phyloP scores from a whole-genome alignment of 2,797 vertebrate genomes.

The Acropternis orthonyx region DNA sequence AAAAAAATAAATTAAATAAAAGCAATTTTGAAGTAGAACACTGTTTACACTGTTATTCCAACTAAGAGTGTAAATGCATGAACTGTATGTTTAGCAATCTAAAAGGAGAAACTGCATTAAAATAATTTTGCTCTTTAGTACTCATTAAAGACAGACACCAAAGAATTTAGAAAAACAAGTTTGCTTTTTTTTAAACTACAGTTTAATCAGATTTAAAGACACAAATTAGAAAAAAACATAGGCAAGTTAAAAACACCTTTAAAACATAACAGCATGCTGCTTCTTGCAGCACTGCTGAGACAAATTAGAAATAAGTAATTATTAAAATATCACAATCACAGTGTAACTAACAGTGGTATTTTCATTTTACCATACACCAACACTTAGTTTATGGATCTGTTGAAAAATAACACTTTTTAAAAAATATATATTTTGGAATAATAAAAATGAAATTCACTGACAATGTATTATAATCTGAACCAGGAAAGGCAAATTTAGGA shows the following conservation, averaged over 20 bases:
- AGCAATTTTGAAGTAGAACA: not conserved
- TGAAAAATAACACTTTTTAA: constrained; percentile 79
- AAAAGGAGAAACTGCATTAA: not conserved
- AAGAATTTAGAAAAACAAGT: constrained; percentile 44
- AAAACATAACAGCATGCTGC: constrained; percentile 67
- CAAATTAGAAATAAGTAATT: constrained; percentile 62
- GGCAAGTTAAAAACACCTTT: constrained; percentile 76
- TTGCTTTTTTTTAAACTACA: constrained; percentile 75
- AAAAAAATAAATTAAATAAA: not conserved
- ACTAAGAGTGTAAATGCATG: not conserved
- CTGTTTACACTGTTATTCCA: not conserved
- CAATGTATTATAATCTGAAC: constrained; percentile 55
- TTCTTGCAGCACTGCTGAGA: constrained; percentile 62
- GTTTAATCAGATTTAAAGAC: constrained; percentile 80
- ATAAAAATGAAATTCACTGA: constrained; percentile 74
- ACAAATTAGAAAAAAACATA: constrained; percentile 77
- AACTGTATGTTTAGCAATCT: not conserved
- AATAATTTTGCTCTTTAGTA: not conserved
- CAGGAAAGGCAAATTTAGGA: constrained; percentile 63
- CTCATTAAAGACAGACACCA: not conserved
- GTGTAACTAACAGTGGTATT: constrained; percentile 68
- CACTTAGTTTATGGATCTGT: constrained; percentile 69
- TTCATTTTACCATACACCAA: constrained; percentile 61
- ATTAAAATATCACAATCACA: constrained; percentile 67
- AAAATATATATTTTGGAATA: constrained; percentile 80